Evolutionary conservation across 2,113 vertebrate species (phyloP), one percentile per base, ranked within the genome.

Genomic region (Corapipo altera): DNA sequence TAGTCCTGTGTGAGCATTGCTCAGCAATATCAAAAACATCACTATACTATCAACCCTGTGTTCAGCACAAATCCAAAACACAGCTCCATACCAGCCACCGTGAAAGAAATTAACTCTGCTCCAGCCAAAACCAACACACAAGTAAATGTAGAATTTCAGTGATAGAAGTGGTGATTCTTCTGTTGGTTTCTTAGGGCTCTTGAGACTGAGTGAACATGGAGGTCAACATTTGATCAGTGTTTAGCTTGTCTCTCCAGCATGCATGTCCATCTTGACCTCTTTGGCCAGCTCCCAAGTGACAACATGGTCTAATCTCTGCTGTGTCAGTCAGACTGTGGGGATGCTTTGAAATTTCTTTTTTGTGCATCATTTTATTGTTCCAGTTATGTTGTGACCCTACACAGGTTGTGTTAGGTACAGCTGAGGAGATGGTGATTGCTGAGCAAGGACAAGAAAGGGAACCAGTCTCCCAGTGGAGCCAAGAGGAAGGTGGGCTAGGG

Each of bases 401-500:
- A 12, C 1, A n/a, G 66, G 7, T 52, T 64, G 24, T 59, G 33
- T 28, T 49, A 20, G 9, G 28, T 75, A 41, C 30, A 59, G 0
- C 2, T 43, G 62, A 43, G 41, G 49, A 27, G 44, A 8, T 13
- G 16, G 27, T 44, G 41, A 6, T 24, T 37, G 11, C 64, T 87
- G 55, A 33, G 32, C n/a, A 27, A 10, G 12, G 48, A 52, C 49
- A 44, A 73, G 64, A 76, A 79, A 64, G 24, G 64, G 7, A 24
- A 6, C 41, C 44, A 43, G 12, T 66, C 46, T 74, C 24, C 24
- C 9, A 35, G 23, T 18, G 39, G 20, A 41, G 9, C 37, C 27
- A 44, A 62, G 48, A 72, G 24, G 4, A 75, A 64, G 37, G 3
- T 0, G 0, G 4, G 5, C 26, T 70, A 57, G 7, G 3, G 4